Evolutionary conservation across 2,113 vertebrate species (phyloP).

Genomic region (Gobius niger): DNA sequence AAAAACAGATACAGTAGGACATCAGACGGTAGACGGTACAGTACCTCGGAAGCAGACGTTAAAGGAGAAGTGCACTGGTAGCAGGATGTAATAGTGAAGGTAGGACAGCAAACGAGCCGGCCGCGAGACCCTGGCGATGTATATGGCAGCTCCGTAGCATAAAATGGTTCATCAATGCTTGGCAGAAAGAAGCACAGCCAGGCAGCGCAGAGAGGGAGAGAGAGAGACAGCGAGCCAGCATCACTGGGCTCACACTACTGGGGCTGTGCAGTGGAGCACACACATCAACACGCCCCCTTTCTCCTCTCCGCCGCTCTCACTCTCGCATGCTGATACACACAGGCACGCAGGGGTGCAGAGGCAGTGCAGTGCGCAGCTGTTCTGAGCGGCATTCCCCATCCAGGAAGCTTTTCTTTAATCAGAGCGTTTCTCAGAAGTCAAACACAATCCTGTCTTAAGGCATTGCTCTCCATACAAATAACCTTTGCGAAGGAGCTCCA

Average conservation of each 20-base stretch:
- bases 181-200: slow-evolving; percentile 76
- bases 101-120: slow-evolving; percentile 58
- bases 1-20: slow-evolving; percentile 59
- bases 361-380: slow-evolving; percentile 63
- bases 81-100: slow-evolving; percentile 71
- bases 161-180: slow-evolving; percentile 78
- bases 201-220: slow-evolving; percentile 61
- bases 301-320: slow-evolving; percentile 41
- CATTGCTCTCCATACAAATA: slow-evolving; percentile 35
- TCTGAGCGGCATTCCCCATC: slow-evolving; percentile 53
- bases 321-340: slow-evolving; percentile 55
- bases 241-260: slow-evolving; percentile 76
- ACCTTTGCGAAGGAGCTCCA: slow-evolving; percentile 50
- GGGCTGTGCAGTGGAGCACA: slow-evolving; percentile 74
- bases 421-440: slow-evolving; percentile 59
- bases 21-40: slow-evolving; percentile 56
- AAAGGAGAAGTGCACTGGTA: slow-evolving; percentile 51
- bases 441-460: slow-evolving; percentile 69
- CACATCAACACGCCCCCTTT: slow-evolving; percentile 73
- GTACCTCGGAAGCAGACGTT: slow-evolving; percentile 63
- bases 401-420: slow-evolving; percentile 63
- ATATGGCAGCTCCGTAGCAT: slow-evolving; percentile 66
- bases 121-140: slow-evolving; percentile 54
- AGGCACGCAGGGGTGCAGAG: slow-evolving; percentile 65
- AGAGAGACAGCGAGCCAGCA: slow-evolving; percentile 67